Base-by-base conservation (phyloP, 2,113 vertebrate species). In the Istiophorus platypterus region DNA sequence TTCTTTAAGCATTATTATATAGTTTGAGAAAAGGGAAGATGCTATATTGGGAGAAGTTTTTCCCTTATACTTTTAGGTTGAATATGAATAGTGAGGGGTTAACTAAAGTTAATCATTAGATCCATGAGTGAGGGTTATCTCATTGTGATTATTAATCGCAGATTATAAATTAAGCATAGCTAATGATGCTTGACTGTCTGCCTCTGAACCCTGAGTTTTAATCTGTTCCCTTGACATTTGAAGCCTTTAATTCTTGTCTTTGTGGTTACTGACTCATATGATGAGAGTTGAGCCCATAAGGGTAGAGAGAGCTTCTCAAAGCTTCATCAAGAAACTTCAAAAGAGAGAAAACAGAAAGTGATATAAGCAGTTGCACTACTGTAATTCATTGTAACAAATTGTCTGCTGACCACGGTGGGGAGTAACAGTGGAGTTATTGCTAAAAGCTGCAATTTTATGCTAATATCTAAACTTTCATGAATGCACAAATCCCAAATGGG, bases 201-300 rank as follows among this genome's bases (percentile, higher is more conserved):
- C 62, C 66, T 72, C 74, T 90, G 87, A 91, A 88, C 89, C 78
- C 84, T 51, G 47, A 82, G 70, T 69, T 90, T 87, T 81, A 90
- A 85, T 86, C 72, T 81, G 66, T 65, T 89, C 77, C 77, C 88
- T 56, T 73, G 84, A 79, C 76, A 86, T 84, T 75, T 63, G 37
- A 74, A 41, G 79, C 78, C 81, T 91, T 78, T 91, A 89, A 94
- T 94, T 93, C 88, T 72, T 59, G 84, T 83, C 88, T 91, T 90
- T 90, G 89, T 90, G 83, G 81, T 65, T 84, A 80, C 59, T 81
- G 78, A 79, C 80, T 92, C 69, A 78, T 57, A 76, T 57, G 68
- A 69, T 85, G 75, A 83, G 79, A 37, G 78, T 62, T 11, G 70
- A 71, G 64, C 37, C 51, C 17, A 12, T 56, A 14, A 61, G 72